Conservation (phyloP, 1,140 invertebrate species). For the Meloidogyne exigua region DNA sequence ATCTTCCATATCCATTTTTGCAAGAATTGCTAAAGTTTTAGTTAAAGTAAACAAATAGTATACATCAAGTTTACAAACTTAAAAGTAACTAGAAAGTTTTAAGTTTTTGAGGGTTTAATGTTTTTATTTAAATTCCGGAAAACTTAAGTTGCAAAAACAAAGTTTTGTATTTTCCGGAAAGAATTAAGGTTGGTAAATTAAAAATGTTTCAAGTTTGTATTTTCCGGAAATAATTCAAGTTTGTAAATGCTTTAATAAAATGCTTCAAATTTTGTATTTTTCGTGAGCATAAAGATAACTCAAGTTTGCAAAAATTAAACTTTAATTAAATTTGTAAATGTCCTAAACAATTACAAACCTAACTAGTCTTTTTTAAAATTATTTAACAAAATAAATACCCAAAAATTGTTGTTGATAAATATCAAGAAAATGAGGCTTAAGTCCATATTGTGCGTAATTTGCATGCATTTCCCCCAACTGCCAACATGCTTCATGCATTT, state of each 20-base stretch:
- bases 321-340: too few relatives aligned
- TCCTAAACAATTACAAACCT: neutral
- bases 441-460: slow-evolving; percentile 52
- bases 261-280: too few relatives aligned
- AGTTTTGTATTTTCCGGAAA: too few relatives aligned
- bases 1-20: neutral
- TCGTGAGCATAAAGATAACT: too few relatives aligned
- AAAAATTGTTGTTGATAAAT: slow-evolving; percentile 56
- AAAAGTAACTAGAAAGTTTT: too few relatives aligned
- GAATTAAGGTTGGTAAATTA: too few relatives aligned
- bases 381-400: slow-evolving; percentile 17
- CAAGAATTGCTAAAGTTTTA: slow-evolving; percentile 10
- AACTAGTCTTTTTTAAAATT: neutral
- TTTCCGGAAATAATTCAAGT: neutral
- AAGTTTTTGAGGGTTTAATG: too few relatives aligned
- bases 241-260: neutral
- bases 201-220: too few relatives aligned
- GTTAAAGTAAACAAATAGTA: neutral
- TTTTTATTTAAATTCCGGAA: too few relatives aligned
- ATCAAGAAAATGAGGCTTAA: slow-evolving; percentile 58
- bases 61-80: neutral
- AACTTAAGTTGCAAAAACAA: too few relatives aligned
- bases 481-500: slow-evolving; percentile 32
- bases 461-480: slow-evolving; percentile 47
- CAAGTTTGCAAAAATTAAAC: neutral